Conservation (phyloP, 2,888 invertebrate species). For the Mesodorylaimus sp. region DNA sequence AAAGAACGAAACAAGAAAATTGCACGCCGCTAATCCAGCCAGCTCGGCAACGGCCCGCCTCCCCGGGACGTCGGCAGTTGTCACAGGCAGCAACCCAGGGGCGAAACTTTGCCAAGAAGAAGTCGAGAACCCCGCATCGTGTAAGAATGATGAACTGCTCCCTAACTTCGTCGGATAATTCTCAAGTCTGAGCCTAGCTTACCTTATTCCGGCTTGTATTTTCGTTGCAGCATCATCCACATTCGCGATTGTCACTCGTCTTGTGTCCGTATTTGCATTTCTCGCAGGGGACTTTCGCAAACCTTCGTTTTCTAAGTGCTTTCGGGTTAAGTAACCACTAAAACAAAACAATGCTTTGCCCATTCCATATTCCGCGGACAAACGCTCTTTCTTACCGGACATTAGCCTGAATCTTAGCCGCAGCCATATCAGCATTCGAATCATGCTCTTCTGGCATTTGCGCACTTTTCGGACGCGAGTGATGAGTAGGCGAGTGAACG, state of each 20-base stretch:
- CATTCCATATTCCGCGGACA: background rate
- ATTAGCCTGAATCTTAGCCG: constrained; percentile 22
- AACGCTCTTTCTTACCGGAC: constrained; percentile 6
- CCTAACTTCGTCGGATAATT: background rate
- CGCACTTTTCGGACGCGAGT: no score
- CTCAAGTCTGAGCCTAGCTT: constrained; percentile 8
- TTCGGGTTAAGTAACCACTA: constrained; percentile 8
- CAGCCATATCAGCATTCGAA: constrained; percentile 22
- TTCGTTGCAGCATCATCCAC: constrained; percentile 2
- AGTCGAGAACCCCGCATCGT: background rate
- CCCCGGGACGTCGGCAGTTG: no score
- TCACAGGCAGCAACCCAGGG: no score
- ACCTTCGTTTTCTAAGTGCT: constrained; percentile 5
- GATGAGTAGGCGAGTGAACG: no score
- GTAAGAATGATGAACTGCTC: background rate
- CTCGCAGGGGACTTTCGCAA: no score
- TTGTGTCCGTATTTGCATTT: no score
- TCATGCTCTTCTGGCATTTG: constrained; percentile 17
- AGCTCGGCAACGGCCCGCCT: no score
- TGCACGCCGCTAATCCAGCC: no score
- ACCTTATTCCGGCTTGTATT: constrained; percentile 17
- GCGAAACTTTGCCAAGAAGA: no score
- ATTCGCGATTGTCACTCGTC: background rate
- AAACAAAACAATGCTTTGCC: background rate
- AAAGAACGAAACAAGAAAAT: no score